These are phyloP conservation scores for Spisula solida DNA, from an alignment of 2,888 invertebrate genomes.

Conservation along the genomic window DNA sequence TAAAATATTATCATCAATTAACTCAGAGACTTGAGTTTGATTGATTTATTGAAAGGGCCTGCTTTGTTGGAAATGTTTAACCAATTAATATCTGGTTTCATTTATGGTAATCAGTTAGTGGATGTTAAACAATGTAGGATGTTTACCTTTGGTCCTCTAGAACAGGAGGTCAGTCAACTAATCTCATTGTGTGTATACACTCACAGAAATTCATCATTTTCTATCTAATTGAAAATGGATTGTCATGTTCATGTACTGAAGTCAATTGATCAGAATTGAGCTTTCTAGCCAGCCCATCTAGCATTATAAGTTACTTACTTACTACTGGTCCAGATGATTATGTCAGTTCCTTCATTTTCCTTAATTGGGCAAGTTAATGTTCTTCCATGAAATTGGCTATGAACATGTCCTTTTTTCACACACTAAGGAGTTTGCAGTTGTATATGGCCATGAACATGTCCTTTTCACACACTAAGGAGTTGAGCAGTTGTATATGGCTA, in stretches of 20 bases:
- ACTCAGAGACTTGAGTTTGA: conserved; percentile 1
- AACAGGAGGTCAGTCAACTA: neutral
- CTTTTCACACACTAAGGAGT: too few species aligned
- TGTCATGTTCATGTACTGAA: neutral
- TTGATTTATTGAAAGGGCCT: conserved; percentile 22
- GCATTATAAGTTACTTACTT: neutral
- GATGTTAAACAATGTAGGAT: neutral
- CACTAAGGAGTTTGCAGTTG: too few species aligned
- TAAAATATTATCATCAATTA: neutral
- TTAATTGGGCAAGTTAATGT: too few species aligned
- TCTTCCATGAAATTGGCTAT: too few species aligned
- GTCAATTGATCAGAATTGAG: neutral
- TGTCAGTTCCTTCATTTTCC: neutral
- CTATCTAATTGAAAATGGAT: too few species aligned
- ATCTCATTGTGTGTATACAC: neutral
- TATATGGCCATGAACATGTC: too few species aligned
- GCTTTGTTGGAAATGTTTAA: conserved; percentile 27
- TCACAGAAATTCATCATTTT: too few species aligned
- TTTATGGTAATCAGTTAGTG: conserved; percentile 17
- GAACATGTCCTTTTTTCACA: too few species aligned
- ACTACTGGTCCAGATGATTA: neutral
- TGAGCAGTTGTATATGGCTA: too few species aligned
- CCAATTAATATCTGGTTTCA: conserved; percentile 24
- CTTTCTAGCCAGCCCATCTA: neutral
- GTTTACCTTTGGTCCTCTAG: neutral